These are phyloP conservation scores for Sigmodon hispidus DNA, from an alignment of 2,113 vertebrate species.

Conservation along the genomic window DNA sequence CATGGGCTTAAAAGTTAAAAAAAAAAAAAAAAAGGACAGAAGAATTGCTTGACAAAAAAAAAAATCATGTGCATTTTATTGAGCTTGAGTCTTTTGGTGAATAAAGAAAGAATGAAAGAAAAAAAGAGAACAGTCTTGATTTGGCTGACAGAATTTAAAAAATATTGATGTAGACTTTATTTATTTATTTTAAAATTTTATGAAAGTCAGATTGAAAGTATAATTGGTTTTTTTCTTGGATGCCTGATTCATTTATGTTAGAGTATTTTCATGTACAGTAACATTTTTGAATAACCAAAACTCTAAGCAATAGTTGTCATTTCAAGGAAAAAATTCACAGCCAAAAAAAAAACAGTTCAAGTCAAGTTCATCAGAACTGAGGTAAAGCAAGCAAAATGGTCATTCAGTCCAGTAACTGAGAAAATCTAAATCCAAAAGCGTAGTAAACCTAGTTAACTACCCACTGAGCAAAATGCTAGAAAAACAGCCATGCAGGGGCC, in stretches of 20 bases:
- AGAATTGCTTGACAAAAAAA: conserved; percentile 52
- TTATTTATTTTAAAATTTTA: conserved; percentile 57
- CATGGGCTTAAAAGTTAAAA: conserved; percentile 69
- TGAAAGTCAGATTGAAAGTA: conserved; percentile 39
- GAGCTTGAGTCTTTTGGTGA: conserved; percentile 31
- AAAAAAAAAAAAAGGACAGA: background rate
- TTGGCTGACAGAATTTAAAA: conserved; percentile 63
- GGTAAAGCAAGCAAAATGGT: conserved; percentile 56
- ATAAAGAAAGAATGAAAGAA: background rate
- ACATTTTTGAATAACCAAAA: conserved; percentile 53
- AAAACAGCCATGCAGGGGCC: background rate
- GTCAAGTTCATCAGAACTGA: conserved; percentile 60
- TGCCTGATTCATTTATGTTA: conserved; percentile 23
- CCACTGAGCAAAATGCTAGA: conserved; percentile 35
- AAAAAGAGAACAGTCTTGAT: conserved; percentile 36
- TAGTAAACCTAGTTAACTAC: background rate
- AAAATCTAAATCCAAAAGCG: conserved; percentile 2
- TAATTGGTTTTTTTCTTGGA: conserved; percentile 42
- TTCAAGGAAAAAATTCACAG: conserved; percentile 35
- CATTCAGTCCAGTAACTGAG: conserved; percentile 56
- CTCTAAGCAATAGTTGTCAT: background rate
- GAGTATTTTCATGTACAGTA: conserved; percentile 51
- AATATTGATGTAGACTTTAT: conserved; percentile 14
- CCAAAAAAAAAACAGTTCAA: conserved; percentile 60
- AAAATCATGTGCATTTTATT: conserved; percentile 56